Evolutionary conservation across 2,113 vertebrate genomes (phyloP).

Genomic region (Chaetorhynchus papuensis): DNA sequence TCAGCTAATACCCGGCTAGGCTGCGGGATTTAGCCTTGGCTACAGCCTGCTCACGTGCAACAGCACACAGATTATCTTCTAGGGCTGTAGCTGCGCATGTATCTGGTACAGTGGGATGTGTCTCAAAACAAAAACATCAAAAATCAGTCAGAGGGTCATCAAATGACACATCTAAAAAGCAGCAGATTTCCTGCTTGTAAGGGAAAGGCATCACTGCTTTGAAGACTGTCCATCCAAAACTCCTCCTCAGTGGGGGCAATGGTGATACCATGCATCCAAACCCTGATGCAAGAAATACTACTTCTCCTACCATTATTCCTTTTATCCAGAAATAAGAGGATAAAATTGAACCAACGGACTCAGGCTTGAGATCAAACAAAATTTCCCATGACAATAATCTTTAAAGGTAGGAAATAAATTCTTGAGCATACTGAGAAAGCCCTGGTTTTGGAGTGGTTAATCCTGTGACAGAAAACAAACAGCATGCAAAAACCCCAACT

Average conservation of each 20-base stretch:
- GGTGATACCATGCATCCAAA: background rate
- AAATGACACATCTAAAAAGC: background rate
- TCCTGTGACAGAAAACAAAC: background rate
- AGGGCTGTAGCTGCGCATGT: background rate
- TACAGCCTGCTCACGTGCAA: background rate
- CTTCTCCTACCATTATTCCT: background rate
- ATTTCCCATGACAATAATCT: background rate
- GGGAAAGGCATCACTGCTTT: background rate
- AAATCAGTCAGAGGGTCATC: background rate
- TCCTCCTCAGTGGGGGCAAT: background rate
- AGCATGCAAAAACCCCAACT: background rate
- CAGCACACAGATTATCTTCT: background rate
- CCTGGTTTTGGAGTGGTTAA: background rate
- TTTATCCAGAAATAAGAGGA: background rate
- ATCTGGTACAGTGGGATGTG: background rate
- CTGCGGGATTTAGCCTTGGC: background rate
- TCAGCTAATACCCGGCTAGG: background rate
- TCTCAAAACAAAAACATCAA: background rate
- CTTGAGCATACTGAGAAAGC: background rate
- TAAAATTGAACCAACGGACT: background rate
- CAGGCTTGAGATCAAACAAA: background rate
- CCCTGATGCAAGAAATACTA: background rate
- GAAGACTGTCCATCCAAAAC: background rate
- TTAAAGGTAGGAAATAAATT: slow-evolving; percentile 2
- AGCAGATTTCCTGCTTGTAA: background rate